These are phyloP conservation scores for Cervus canadensis DNA, from an alignment of 2,113 vertebrate genomes.

Conservation along the genomic window DNA sequence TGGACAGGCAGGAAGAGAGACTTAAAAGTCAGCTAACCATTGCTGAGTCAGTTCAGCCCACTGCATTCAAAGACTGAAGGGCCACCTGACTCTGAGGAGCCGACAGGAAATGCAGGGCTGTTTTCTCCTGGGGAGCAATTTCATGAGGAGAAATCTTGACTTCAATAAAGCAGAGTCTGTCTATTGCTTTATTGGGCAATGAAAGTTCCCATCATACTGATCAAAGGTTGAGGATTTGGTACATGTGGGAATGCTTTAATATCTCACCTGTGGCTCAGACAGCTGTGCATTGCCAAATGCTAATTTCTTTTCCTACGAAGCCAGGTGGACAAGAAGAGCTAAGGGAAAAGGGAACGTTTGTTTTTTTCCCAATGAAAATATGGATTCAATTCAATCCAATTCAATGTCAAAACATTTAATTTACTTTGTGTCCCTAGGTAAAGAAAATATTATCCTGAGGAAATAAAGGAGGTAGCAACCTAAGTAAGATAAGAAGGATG, in stretches of 20 bases:
- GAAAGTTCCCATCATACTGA: background rate
- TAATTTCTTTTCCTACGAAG: conserved; percentile 3
- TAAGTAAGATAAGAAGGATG: background rate
- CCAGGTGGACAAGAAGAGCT: background rate
- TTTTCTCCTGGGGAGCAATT: background rate
- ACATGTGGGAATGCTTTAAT: background rate
- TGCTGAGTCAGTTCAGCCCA: conserved; percentile 1
- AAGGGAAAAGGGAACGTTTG: background rate
- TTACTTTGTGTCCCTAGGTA: background rate
- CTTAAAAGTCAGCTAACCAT: background rate
- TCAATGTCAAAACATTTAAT: background rate
- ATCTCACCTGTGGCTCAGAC: background rate
- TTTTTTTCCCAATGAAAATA: background rate
- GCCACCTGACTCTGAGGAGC: background rate
- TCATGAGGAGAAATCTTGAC: background rate
- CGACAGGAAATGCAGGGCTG: background rate
- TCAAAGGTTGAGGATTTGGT: background rate
- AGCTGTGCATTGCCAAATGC: background rate
- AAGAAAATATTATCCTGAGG: background rate
- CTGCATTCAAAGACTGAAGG: background rate
- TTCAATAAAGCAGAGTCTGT: background rate
- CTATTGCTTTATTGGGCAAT: background rate
- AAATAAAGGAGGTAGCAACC: background rate
- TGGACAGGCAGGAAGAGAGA: background rate
- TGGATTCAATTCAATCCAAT: background rate